Conservation (phyloP, 2,113 vertebrate species). For the Crocuta crocuta region DNA sequence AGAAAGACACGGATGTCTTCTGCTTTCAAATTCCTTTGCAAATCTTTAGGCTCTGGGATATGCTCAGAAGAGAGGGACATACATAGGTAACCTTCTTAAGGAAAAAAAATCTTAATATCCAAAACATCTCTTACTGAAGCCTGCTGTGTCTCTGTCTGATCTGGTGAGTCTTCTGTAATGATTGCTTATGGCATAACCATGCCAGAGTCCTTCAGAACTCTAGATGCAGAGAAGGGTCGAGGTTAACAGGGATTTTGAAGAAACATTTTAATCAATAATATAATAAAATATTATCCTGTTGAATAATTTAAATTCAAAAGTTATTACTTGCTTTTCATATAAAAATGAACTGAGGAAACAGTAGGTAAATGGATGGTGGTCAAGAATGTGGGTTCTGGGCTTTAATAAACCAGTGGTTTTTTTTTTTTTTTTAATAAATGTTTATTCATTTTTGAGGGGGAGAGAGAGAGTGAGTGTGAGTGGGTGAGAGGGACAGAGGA, state of each 20-base stretch:
- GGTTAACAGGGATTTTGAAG: background rate
- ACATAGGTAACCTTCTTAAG: background rate
- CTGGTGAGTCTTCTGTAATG: background rate
- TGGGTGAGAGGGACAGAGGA: no score
- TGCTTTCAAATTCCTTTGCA: conserved; percentile 11
- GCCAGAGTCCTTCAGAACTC: background rate
- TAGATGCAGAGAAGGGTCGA: background rate
- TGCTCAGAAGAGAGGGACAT: background rate
- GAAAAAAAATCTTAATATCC: background rate
- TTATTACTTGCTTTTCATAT: background rate
- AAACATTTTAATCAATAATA: background rate
- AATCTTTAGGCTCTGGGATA: background rate
- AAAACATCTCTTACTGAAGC: background rate
- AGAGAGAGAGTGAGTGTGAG: no score
- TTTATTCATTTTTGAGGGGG: no score
- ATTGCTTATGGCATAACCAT: background rate
- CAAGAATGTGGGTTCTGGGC: background rate
- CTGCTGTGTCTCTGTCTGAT: background rate
- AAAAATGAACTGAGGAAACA: background rate
- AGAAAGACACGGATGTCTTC: background rate
- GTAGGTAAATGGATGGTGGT: background rate
- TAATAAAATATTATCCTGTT: background rate
- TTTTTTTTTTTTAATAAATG: background rate
- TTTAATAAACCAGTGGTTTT: background rate
- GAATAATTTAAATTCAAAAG: conserved; percentile 44